Percentiles rank a stretch among this genome's conserved stretches.
Conservation (phyloP, 2,888 invertebrate species). For the Apamea anceps region DNA sequence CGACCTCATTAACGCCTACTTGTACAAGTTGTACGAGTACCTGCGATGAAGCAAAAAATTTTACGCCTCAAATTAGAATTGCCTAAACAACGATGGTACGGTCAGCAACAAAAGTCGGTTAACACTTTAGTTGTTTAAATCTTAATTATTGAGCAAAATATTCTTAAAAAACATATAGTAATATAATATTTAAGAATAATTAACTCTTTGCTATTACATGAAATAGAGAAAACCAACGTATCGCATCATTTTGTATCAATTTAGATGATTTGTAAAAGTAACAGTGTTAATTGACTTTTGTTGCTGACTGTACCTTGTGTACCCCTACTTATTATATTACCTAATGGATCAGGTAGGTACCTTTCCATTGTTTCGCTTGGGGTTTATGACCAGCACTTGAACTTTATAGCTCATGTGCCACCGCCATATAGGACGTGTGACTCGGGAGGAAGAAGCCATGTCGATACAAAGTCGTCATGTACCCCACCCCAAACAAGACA, state of each 20-base stretch:
- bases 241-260: too few relatives aligned
- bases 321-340: constrained; percentile 7
- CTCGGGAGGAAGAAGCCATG: constrained; percentile 46
- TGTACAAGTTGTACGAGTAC: not conserved
- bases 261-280: too few relatives aligned
- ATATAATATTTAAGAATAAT: too few relatives aligned
- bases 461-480: constrained; percentile 50
- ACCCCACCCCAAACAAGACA: constrained; percentile 67
- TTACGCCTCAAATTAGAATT: constrained; percentile 18
- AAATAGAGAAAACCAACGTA: too few relatives aligned
- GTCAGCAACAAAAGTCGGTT: too few relatives aligned
- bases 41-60: constrained; percentile 9
- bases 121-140: too few relatives aligned
- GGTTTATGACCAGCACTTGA: constrained; percentile 60
- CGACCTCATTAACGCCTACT: constrained; percentile 1
- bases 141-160: too few relatives aligned
- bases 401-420: constrained; percentile 46
- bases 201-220: too few relatives aligned
- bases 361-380: constrained; percentile 33
- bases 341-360: not conserved
- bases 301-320: constrained; percentile 1
- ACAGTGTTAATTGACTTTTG: too few relatives aligned
- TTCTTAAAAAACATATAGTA: too few relatives aligned
- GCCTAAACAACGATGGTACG: not conserved
- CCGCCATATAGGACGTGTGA: constrained; percentile 22